Base-by-base conservation (phyloP, 2,113 vertebrate species). In the Promerops cafer region DNA sequence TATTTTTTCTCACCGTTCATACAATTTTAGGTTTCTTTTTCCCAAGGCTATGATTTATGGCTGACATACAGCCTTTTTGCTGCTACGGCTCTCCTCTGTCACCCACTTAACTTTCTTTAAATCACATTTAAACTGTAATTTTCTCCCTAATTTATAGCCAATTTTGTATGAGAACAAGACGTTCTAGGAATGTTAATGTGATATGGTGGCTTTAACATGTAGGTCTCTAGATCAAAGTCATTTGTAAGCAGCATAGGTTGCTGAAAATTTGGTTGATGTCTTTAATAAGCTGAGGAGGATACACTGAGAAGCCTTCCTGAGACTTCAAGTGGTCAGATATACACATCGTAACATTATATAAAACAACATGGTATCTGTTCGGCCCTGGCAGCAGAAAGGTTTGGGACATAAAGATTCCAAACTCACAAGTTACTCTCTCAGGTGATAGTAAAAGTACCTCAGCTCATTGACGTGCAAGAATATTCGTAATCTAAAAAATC, bases 71-170 rank as follows among this genome's bases (percentile, higher is more conserved):
- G 63, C 18, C 71, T 42, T 90, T 90, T 5, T 26, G 28, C 75
- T 91, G 70, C 82, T 57, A 87, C 0, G 1, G 49, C 22, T 90
- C 53, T 94, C 60, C 83, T 94, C 86, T 92, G 63, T 92, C 89
- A 93, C 60, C 80, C 71, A 90, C 88, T 90, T 94, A 93, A 93
- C 47, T 83, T 95, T 78, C 71, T 83, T 96, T 83, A 96, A 92
- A 96, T 92, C 59, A 81, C 68, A 94, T 90, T 92, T 83, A 93
- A 96, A 93, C 53, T 86, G 71, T 76, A 92, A 95, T 95, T 92
- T 96, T 93, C 82, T 92, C 63, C 47, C 39, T 90, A 95, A 95
- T 94, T 96, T 92, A 94, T 86, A 93, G 80, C 31, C 23, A 86
- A 81, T 94, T 95, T 83, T 83, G 50, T 88, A 92, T 45, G 47